A percentile compares a stretch with the other conserved stretches of the same genome.
Conservation (phyloP, 2,113 vertebrate genomes). For the Halcyon senegalensis region DNA sequence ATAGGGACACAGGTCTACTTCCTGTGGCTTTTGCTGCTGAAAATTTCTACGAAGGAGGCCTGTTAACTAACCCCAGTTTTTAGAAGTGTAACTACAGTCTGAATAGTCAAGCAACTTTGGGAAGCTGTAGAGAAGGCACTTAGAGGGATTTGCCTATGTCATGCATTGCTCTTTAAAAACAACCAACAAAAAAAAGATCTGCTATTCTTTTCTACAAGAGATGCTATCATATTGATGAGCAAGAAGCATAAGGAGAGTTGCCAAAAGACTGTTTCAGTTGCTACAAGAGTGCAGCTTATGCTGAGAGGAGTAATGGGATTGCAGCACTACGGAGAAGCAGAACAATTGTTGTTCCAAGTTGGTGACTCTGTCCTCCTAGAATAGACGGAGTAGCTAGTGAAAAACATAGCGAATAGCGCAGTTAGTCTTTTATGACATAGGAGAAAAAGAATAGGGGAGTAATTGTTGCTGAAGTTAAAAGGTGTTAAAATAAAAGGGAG, state of each 20-base stretch:
- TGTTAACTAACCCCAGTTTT: neutral
- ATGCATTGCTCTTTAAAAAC: neutral
- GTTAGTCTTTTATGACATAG: neutral
- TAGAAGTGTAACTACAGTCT: neutral
- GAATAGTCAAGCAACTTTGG: neutral
- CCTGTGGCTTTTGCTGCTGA: neutral
- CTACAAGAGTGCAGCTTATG: neutral
- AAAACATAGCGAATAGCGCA: neutral
- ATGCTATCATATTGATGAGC: neutral
- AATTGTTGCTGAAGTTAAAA: neutral
- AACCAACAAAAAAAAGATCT: neutral
- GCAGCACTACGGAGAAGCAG: neutral
- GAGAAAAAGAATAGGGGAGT: neutral
- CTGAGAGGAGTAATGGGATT: neutral
- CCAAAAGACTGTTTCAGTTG: neutral
- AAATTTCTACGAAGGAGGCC: neutral
- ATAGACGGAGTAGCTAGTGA: neutral
- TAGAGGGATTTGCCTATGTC: neutral
- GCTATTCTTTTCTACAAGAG: neutral
- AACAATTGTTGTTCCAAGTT: neutral
- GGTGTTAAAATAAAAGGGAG: neutral
- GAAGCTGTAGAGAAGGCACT: neutral
- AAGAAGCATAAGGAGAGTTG: neutral
- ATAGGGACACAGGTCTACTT: neutral
- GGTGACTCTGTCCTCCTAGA: neutral